These are phyloP conservation scores for Leptosomus discolor DNA, from an alignment of 2,113 vertebrate species.

Conservation along the genomic window DNA sequence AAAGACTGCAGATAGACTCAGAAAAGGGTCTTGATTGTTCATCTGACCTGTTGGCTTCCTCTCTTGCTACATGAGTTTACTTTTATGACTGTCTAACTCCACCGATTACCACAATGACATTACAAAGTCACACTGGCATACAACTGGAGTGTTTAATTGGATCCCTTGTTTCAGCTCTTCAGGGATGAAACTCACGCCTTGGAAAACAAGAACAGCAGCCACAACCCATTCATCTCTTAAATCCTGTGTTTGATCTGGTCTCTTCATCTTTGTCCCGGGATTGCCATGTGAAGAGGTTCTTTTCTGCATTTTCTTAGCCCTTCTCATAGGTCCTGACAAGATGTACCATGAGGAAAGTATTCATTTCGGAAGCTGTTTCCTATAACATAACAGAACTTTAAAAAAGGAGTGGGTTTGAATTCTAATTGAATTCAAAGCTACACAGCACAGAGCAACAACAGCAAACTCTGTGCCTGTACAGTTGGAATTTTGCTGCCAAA, in stretches of 20 bases:
- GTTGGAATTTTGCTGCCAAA: conserved; percentile 65
- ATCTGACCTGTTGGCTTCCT: conserved; percentile 52
- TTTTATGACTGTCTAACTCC: background rate
- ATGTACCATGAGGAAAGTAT: background rate
- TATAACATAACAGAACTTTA: conserved; percentile 18
- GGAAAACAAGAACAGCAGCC: background rate
- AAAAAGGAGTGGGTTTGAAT: conserved; percentile 34
- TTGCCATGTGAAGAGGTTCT: background rate
- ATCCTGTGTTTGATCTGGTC: background rate
- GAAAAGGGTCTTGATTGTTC: conserved; percentile 58
- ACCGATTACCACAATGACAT: background rate
- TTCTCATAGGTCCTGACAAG: background rate
- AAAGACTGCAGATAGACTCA: conserved; percentile 62
- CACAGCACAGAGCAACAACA: conserved; percentile 45
- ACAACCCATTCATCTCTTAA: background rate
- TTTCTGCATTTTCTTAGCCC: background rate
- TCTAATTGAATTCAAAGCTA: conserved; percentile 48
- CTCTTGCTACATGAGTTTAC: background rate
- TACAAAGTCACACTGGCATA: background rate
- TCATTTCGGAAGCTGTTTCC: conserved; percentile 34
- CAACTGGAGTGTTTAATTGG: background rate
- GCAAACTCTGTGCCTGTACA: conserved; percentile 47
- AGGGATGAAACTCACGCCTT: background rate
- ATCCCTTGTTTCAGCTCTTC: background rate
- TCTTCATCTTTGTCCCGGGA: background rate